Conservation (phyloP, 1,140 invertebrate species). For the Metopolophium dirhodum region DNA sequence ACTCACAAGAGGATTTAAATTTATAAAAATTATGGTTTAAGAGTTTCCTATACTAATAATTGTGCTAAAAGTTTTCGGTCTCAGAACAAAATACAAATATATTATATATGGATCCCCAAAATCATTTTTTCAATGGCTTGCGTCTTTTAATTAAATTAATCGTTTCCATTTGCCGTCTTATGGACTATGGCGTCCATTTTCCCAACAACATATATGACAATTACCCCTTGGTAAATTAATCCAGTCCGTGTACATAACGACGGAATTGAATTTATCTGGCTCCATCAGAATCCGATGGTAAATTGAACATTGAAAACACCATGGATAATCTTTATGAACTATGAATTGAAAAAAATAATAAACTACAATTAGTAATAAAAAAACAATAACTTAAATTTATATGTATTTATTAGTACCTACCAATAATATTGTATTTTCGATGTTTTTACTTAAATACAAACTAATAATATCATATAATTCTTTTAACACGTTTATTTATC, state of each 20-base stretch:
- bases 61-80: neutral
- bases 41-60: neutral
- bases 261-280: neutral
- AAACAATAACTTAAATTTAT: neutral
- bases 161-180: conserved; percentile 4
- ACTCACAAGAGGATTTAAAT: neutral
- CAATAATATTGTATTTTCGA: neutral
- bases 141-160: conserved; percentile 21
- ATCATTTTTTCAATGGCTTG: neutral
- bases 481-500: neutral
- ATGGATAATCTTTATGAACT: neutral
- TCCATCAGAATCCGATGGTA: neutral
- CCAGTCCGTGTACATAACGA: neutral
- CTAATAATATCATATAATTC: neutral
- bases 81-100: neutral
- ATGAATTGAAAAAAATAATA: neutral
- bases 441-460: neutral
- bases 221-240: neutral
- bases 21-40: neutral
- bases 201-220: neutral
- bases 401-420: neutral
- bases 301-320: conserved; percentile 16
- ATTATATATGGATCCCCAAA: neutral
- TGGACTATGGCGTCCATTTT: neutral
- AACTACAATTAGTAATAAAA: neutral